Base-by-base conservation (phyloP, 2,113 vertebrate genomes). In the Peromyscus leucopus region DNA sequence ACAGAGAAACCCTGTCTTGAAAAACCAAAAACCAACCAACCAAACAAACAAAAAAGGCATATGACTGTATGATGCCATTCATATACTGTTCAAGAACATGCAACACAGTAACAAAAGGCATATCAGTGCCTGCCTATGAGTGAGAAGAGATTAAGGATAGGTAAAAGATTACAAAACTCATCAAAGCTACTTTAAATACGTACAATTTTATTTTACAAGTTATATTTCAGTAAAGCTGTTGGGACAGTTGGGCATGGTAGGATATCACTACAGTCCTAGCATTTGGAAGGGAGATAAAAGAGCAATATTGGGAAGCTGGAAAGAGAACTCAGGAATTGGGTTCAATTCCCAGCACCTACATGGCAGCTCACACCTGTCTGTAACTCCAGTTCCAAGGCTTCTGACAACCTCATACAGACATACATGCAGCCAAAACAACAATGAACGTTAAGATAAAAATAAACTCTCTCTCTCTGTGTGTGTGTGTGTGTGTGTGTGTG, bases 61-160 rank as follows among this genome's bases (percentile, higher is more conserved):
- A 57, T 11, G 33, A 19, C 55, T 24, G 26, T 24, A 59, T 59
- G 79, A 24, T n/a, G 33, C 4, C 9, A 59, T 48, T 95, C 71
- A 90, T 22, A 33, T 65, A 91, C 75, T 91, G 89, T 85, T 82
- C 22, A 51, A 91, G 28, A 91, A 89, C 42, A 46, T 42, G 39
- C 65, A 78, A 90, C 28, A 59, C 7, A n/a, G 0, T 65, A 36
- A 85, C 31, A 80, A 91, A 88, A 83, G 65, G 61, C 12, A 36
- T 7, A 65, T 75, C 6, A 48, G 42, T 22, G 55, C n/a, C 39
- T 76, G 7, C 59, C 15, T 76, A 13, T 63, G 82, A 59, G 36
- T 42, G 76, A 26, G 11, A 17, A 92, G 36, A 17, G 39, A 71
- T 33, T 33, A 86, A 31, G 4, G 15, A 87, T 87, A 80, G 85